Evolutionary conservation across 2,888 invertebrate species (phyloP).

Genomic region (Chironomus riparius): DNA sequence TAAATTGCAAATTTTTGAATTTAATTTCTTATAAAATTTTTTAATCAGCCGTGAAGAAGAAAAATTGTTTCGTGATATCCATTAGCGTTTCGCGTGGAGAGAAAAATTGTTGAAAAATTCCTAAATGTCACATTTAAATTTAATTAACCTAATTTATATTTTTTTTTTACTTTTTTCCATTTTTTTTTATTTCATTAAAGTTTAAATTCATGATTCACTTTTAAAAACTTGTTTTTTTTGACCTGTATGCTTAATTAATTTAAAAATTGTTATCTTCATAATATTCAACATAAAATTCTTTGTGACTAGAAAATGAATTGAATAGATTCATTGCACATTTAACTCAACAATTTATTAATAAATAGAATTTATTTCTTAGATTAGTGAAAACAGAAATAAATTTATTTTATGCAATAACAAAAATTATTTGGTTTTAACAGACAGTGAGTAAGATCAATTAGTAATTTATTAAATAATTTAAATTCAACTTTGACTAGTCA

Average conservation of each 20-base stretch:
- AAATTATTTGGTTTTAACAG: no score
- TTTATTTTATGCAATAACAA: no score
- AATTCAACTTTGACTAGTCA: neutral
- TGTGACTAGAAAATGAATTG: neutral
- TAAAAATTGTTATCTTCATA: neutral
- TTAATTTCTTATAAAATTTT: neutral
- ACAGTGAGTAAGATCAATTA: no score
- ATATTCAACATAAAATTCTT: neutral
- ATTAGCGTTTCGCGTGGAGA: neutral
- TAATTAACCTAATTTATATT: neutral
- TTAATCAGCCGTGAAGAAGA: neutral
- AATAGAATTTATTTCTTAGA: neutral
- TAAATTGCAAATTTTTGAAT: neutral
- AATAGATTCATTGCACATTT: neutral
- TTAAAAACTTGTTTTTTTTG: neutral
- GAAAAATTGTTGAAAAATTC: conserved; percentile 2
- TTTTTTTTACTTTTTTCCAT: neutral
- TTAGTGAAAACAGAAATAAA: no score
- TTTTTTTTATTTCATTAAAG: neutral
- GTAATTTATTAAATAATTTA: no score
- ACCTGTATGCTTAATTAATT: neutral
- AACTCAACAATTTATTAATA: neutral
- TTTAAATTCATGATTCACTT: conserved; percentile 1
- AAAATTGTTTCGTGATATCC: neutral
- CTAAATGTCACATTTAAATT: conserved; percentile 8